Conservation (phyloP, 2,113 vertebrate species). For the Rhegmatorhina hoffmannsi region DNA sequence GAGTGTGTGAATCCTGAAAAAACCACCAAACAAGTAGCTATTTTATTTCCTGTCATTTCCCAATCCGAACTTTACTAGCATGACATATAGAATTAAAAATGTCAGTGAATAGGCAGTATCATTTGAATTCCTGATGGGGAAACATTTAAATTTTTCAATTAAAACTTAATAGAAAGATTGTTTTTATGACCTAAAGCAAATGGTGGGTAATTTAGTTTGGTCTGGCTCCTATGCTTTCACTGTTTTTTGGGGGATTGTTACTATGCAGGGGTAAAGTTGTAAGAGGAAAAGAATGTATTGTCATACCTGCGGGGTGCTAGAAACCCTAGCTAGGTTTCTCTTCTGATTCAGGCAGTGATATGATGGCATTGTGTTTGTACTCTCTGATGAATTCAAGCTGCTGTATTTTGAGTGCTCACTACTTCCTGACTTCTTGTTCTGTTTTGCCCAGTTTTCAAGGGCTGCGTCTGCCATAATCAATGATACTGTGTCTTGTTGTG, state of each 20-base stretch:
- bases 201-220: neutral
- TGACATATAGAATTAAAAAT: neutral
- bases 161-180: neutral
- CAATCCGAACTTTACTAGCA: neutral
- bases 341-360: conserved; percentile 1
- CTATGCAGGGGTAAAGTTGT: neutral
- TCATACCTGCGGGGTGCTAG: neutral
- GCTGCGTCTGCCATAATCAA: neutral
- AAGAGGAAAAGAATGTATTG: conserved; percentile 23
- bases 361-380: neutral
- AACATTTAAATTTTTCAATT: neutral
- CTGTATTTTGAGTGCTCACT: neutral
- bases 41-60: neutral
- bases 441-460: neutral
- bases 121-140: neutral
- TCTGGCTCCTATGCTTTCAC: neutral
- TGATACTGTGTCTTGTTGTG: neutral
- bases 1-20: neutral
- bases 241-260: neutral
- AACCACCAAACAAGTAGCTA: neutral
- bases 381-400: conserved; percentile 1
- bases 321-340: neutral
- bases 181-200: conserved; percentile 6
- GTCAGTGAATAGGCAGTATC: neutral
- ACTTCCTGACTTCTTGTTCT: neutral